Evolutionary conservation across 1,140 invertebrate genomes (phyloP).

Genomic region (Drosophila orena): DNA sequence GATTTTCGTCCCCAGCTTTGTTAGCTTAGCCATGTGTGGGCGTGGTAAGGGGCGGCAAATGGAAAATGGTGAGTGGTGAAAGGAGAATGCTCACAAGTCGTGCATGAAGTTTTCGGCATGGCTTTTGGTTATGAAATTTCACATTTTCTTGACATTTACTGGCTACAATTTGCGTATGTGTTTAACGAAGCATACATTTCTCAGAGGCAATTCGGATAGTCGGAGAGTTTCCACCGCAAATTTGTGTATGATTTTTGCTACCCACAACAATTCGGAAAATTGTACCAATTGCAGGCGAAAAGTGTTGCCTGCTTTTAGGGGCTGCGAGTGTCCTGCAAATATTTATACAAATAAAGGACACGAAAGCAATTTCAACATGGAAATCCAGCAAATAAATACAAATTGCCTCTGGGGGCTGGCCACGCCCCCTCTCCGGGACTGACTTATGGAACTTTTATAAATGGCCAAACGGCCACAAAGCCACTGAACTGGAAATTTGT

Average conservation of each 20-base stretch:
- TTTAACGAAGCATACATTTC: slow-evolving; percentile 67
- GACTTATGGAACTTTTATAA: slow-evolving; percentile 62
- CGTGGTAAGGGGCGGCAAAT: not conserved
- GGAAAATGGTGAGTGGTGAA: slow-evolving; percentile 6
- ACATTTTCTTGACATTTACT: slow-evolving; percentile 66
- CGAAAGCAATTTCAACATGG: slow-evolving; percentile 54
- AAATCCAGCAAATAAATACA: slow-evolving; percentile 76
- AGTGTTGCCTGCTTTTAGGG: slow-evolving; percentile 56
- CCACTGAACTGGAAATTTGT: slow-evolving; percentile 79
- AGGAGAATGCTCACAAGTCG: slow-evolving; percentile 47
- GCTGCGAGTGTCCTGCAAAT: slow-evolving; percentile 54
- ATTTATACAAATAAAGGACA: slow-evolving; percentile 64
- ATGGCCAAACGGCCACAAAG: slow-evolving; percentile 70
- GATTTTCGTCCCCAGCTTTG: slow-evolving; percentile 40
- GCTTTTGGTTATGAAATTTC: slow-evolving; percentile 52
- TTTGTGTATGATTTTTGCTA: slow-evolving; percentile 76
- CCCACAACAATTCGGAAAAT: slow-evolving; percentile 14
- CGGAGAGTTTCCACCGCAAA: slow-evolving; percentile 55
- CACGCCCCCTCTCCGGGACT: slow-evolving; percentile 28
- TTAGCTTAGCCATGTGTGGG: slow-evolving; percentile 35
- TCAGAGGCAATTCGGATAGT: not conserved
- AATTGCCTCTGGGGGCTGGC: slow-evolving; percentile 49
- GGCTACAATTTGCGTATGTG: slow-evolving; percentile 72
- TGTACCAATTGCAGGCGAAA: slow-evolving; percentile 22
- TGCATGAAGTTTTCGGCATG: slow-evolving; percentile 53